phyloP scores from a whole-genome alignment of 2,797 vertebrate genomes.

The Gymnothorax javanicus region DNA sequence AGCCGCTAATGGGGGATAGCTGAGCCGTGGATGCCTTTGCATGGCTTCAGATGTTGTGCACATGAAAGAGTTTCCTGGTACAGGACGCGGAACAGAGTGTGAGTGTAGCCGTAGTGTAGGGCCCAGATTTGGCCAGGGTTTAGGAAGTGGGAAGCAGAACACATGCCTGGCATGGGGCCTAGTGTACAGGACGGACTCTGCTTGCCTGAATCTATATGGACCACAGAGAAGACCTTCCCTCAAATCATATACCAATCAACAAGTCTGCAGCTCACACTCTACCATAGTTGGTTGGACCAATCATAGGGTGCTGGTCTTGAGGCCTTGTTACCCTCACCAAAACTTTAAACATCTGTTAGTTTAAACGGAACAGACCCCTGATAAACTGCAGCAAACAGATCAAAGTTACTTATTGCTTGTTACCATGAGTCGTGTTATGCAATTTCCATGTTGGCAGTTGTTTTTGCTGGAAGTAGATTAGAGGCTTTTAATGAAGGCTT shows the following conservation, averaged over 20 bases:
- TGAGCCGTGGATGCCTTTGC: slow-evolving; percentile 18
- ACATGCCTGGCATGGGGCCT: slow-evolving; percentile 38
- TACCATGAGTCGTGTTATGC: too few relatives aligned
- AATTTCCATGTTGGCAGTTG: too few relatives aligned
- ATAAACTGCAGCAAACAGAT: background rate
- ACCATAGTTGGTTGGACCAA: background rate
- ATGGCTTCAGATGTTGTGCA: slow-evolving; percentile 1
- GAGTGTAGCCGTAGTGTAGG: slow-evolving; percentile 32
- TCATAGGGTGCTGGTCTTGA: background rate
- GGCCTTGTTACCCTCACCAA: background rate
- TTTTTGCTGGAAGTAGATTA: too few relatives aligned
- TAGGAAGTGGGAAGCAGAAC: slow-evolving; percentile 38
- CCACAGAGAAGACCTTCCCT: slow-evolving; percentile 6
- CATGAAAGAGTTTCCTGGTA: slow-evolving; percentile 32
- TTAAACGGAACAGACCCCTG: background rate
- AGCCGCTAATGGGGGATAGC: slow-evolving; percentile 32
- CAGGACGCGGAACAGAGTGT: slow-evolving; percentile 10
- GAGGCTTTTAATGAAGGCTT: too few relatives aligned
- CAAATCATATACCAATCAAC: background rate
- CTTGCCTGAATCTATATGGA: slow-evolving; percentile 18
- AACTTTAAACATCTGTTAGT: background rate
- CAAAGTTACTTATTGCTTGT: too few relatives aligned
- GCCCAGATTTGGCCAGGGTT: slow-evolving; percentile 30
- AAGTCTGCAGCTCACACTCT: background rate
- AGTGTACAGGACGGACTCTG: slow-evolving; percentile 22